phyloP scores from a whole-genome alignment of 1,140 invertebrate genomes.

The Eubasilissa regina region DNA sequence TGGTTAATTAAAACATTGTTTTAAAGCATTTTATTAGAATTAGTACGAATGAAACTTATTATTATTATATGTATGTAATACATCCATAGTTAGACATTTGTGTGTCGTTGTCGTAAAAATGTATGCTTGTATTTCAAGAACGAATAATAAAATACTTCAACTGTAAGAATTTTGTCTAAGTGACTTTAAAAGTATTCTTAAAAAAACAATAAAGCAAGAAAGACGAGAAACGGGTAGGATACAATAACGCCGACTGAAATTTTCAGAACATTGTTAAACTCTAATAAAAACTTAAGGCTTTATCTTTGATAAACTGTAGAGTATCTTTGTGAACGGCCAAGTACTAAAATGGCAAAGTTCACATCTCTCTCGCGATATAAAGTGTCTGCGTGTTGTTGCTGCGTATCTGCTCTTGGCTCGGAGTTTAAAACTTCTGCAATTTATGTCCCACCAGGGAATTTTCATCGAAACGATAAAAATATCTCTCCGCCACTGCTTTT shows the following conservation, averaged over 20 bases:
- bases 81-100: too few relatives aligned
- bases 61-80: too few relatives aligned
- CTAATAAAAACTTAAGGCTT: constrained; percentile 32
- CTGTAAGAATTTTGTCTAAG: background rate
- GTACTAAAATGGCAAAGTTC: constrained; percentile 32
- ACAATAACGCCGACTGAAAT: constrained; percentile 17
- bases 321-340: constrained; percentile 24
- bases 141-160: too few relatives aligned
- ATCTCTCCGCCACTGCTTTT: constrained; percentile 47
- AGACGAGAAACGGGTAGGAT: too few relatives aligned
- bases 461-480: constrained; percentile 59
- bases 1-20: too few relatives aligned
- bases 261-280: constrained; percentile 32
- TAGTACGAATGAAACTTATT: too few relatives aligned
- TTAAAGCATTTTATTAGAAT: too few relatives aligned
- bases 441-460: constrained; percentile 58
- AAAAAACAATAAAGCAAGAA: constrained; percentile 17
- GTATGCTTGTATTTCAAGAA: too few relatives aligned
- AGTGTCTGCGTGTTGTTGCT: constrained; percentile 41
- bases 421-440: constrained; percentile 56
- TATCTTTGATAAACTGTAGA: constrained; percentile 38
- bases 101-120: too few relatives aligned
- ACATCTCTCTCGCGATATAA: constrained; percentile 30
- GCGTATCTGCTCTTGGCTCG: constrained; percentile 35
- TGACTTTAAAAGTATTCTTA: constrained; percentile 7